Evolutionary conservation across 1,140 invertebrate genomes (phyloP), one percentile per base, ranked within the genome.

Genomic region (Plutomurus gul): DNA sequence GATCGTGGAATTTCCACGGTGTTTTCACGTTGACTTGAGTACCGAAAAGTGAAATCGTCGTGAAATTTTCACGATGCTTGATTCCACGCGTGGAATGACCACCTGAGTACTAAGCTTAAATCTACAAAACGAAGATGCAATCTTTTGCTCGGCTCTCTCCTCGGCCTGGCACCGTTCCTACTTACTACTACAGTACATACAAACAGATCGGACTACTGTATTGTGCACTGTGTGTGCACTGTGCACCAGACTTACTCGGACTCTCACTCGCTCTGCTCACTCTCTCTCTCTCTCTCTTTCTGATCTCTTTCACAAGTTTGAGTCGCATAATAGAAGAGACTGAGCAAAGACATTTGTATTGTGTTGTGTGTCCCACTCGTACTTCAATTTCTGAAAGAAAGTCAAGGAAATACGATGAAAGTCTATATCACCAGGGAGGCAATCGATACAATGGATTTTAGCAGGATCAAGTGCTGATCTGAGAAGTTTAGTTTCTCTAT

Each of bases 401-500:
- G 56, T 65, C 56, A 65, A 65, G 27, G 56, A 65, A 65, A 65
- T 65, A 65, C 30, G 25, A 65, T 27, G 20, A 72, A 72, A 72
- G 70, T 40, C 39, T 39, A 72, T 22, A n/a, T 46, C 39, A 36
- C 36, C 36, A 18, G 70, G 25, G 70, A 72, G 70, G 70, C 39
- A 72, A 72, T 72, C 70, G 70, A 72, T 72, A 72, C 70, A 72
- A 72, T 72, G 70, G 70, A 72, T 72, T 72, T 72, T 40, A 72
- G 36, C 39, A 40, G 70, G 70, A 72, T 72, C 70, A 72, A 72
- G 70, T 72, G 70, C 36, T 72, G 70, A 72, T 72, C 70, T 72
- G 70, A 43, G 70, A 72, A 72, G 70, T 72, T 72, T 72, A 72
- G 70, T 72, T 72, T 39, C 39, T 72, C 70, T 72, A 36, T 72